These are phyloP conservation scores for Thera obeliscata DNA, from an alignment of 2,888 invertebrate genomes.

Conservation along the genomic window DNA sequence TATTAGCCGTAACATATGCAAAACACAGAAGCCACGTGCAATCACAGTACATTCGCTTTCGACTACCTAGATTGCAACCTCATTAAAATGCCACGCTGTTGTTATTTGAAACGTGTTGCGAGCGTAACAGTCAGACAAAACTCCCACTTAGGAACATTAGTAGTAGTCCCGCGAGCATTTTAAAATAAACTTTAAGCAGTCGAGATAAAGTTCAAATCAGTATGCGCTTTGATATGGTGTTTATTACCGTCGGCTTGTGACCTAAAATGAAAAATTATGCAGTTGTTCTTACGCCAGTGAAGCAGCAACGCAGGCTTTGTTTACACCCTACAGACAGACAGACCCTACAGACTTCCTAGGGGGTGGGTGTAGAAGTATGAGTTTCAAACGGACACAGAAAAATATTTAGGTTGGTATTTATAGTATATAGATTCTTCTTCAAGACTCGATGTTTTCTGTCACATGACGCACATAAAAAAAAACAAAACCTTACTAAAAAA, in stretches of 20 bases:
- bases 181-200: neutral
- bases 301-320: neutral
- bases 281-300: neutral
- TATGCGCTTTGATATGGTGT: neutral
- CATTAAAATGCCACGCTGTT: constrained; percentile 4
- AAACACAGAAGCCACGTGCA: neutral
- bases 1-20: neutral
- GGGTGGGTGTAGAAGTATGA: neutral
- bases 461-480: too few species aligned
- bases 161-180: neutral
- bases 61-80: neutral
- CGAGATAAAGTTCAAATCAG: neutral
- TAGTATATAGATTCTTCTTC: too few species aligned
- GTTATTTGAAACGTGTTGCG: constrained; percentile 2
- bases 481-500: too few species aligned
- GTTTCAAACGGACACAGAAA: too few species aligned
- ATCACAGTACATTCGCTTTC: neutral
- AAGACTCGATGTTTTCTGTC: too few species aligned
- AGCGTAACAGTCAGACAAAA: neutral
- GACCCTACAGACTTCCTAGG: neutral
- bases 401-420: too few species aligned
- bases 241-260: neutral
- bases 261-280: neutral
- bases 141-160: neutral
- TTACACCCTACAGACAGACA: neutral